Base-by-base conservation (phyloP, 2,113 vertebrate genomes). In the Forbesichthys papilliferus region DNA sequence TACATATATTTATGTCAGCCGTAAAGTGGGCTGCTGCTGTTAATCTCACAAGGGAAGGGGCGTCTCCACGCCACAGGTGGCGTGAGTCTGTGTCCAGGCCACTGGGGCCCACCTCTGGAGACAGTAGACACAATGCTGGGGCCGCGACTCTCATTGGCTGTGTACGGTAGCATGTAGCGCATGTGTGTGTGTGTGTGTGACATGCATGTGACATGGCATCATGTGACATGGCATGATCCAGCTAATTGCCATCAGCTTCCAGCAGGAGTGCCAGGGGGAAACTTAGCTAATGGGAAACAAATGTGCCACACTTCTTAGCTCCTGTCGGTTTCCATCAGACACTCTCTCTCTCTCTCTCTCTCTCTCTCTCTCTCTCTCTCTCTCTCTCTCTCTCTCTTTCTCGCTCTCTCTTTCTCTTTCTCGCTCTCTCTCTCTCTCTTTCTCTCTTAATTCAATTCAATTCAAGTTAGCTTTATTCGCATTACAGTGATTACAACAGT, bases 21-120 rank as follows among this genome's bases (percentile, higher is more conserved):
- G 81, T 90, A 86, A 89, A 90, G 68, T 68, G 46, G 48, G 54
- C 76, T 74, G 82, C 84, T 79, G 82, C 71, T 86, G 81, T 89
- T 89, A 86, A 88, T 87, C 82, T 83, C 62, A 57, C 80, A 81
- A 84, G 81, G 79, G 71, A 81, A 84, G 81, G 79, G 71, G 75
- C 74, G 36, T 42, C 0, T 79, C 79, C 75, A 56, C 79, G 85
- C 81, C 75, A 77, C 83, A 79, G 71, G 69, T 69, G 60, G 51
- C 33, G 27, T 13, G 33, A 66, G 80, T 83, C 85, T 85, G 83
- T 75, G 72, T 58, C 77, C 70, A 5, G 20, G 61, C 89, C 73
- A 67, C 55, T 71, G 81, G 83, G 80, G 78, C 74, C 57, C 42
- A 42, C 66, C 4, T 18, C n/a, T 80, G 62, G 60, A 75, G 62